These are phyloP conservation scores for Uria lomvia DNA, from an alignment of 2,113 vertebrate species.

Conservation along the genomic window DNA sequence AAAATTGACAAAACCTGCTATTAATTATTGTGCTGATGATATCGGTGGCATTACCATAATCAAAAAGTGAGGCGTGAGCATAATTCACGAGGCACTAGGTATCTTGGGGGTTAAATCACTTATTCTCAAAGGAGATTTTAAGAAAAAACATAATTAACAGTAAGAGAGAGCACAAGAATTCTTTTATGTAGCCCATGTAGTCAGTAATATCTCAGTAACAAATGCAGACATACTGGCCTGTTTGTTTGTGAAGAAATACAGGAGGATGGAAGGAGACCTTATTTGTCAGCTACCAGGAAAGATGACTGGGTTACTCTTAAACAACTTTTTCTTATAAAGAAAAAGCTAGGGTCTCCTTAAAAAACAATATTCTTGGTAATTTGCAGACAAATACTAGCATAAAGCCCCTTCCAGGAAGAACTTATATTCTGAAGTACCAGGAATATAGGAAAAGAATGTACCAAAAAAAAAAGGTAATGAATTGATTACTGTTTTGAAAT, in stretches of 20 bases:
- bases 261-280: not conserved
- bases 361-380: not conserved
- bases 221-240: not conserved
- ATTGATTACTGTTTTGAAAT: not conserved
- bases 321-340: not conserved
- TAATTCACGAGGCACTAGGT: not conserved
- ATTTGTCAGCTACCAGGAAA: not conserved
- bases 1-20: conserved; percentile 72
- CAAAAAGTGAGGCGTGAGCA: conserved; percentile 56
- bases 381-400: not conserved
- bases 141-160: conserved; percentile 30
- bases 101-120: conserved; percentile 49
- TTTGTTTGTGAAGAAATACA: not conserved
- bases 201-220: not conserved
- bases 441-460: not conserved
- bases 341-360: not conserved
- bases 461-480: not conserved
- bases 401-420: not conserved
- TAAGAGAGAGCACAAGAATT: not conserved
- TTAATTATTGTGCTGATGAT: conserved; percentile 69
- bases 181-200: not conserved
- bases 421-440: not conserved
- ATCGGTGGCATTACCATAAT: conserved; percentile 67
- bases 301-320: not conserved
- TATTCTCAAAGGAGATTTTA: conserved; percentile 44